These are phyloP conservation scores for Penaeus indicus DNA, from an alignment of 1,140 invertebrate genomes.

Conservation along the genomic window DNA sequence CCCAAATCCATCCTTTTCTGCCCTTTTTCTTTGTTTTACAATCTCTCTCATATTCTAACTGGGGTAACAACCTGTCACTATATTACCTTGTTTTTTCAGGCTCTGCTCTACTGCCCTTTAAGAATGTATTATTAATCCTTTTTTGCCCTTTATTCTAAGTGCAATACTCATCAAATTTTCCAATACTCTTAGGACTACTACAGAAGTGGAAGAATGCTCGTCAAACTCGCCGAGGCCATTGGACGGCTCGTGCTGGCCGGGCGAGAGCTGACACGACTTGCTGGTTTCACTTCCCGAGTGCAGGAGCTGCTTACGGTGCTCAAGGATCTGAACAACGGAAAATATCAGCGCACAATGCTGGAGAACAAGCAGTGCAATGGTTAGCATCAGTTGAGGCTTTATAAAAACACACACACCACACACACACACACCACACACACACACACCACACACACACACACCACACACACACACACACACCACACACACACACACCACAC, in stretches of 20 bases:
- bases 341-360: conserved; percentile 91
- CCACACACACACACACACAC: too few relatives aligned
- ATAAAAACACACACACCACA: too few relatives aligned
- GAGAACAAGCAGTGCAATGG: conserved; percentile 42
- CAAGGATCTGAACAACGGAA: conserved; percentile 87
- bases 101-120: not conserved
- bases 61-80: not conserved
- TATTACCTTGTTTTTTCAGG: not conserved
- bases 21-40: not conserved
- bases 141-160: conserved; percentile 14
- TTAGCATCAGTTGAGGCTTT: not conserved
- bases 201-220: conserved; percentile 95
- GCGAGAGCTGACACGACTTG: conserved; percentile 91
- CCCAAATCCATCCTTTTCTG: too few relatives aligned
- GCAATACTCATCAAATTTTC: conserved; percentile 19
- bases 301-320: conserved; percentile 91
- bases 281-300: conserved; percentile 93
- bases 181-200: conserved; percentile 82
- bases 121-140: not conserved
- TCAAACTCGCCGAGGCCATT: conserved; percentile 97
- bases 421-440: too few relatives aligned
- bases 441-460: too few relatives aligned
- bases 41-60: conserved; percentile 8
- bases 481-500: too few relatives aligned
- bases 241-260: conserved; percentile 94